Base-by-base conservation (phyloP, 2,888 invertebrate species). In the Nomada fabriciana region DNA sequence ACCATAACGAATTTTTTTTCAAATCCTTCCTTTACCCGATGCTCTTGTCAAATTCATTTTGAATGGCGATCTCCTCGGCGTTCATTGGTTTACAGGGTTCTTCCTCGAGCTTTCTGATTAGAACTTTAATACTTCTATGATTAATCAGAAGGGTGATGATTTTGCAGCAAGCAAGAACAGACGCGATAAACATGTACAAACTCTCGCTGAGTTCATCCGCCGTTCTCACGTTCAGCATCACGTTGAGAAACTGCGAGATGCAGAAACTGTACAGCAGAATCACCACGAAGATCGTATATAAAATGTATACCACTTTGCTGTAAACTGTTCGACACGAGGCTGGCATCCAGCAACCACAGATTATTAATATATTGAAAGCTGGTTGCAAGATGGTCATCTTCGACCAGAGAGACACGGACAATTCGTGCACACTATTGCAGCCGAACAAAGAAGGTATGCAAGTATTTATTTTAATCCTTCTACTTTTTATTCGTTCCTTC, bases 321-420 rank as follows among this genome's bases (percentile, higher is more conserved):
- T 11, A 23, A 9, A 3, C 50, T 2, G 68, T 59, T 0, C 65
- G 59, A 60, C 55, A 75, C 0, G 29, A 18, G 4, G 4, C 1
- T 2, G 78, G 83, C 11, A 18, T 59, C 83, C 83, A 75, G 20
- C 83, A 83, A 18, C 83, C 83, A 2, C 77, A 75, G 4, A 69
- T 52, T 9, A 20, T 64, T 50, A 83, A 36, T 47, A 83, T 59
- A 1, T 53, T 74, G 9, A 83, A 75, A 13, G 78, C 60, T 43
- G 77, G 82, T 15, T 36, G 53, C 18, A 83, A 25, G 25, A 82
- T 55, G 1, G 0, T 10, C 78, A 83, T 82, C 13, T 82, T 59
- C 1, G 10, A n/a, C 0, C 1, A 47, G 0, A 52, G 15, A 52
- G 11, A n/a, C 2, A 36, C 15, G 23, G 5, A 63, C 10, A n/a